Evolutionary conservation across 1,140 invertebrate genomes (phyloP), one percentile per base, ranked within the genome.

Genomic region (Apis laboriosa): DNA sequence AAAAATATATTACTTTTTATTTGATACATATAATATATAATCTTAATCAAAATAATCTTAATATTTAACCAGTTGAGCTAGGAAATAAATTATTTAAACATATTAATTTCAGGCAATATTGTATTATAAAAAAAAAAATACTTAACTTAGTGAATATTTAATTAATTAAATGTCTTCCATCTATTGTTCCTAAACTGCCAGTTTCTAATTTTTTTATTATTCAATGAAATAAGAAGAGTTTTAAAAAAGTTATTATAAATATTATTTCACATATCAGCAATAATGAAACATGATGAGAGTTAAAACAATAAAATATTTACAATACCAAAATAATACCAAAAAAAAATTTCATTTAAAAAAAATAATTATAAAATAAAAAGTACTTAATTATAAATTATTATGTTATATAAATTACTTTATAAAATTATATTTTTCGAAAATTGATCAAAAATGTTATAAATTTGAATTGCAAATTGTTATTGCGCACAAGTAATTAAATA

Each of bases 161-260:
- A 2, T 11, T 1, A 60, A n/a, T 21, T 8, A 7, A 73, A 67
- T 60, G 85, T 86, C 73, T 84, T 80, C 83, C 67, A 81, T 58
- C 0, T 15, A 19, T 72, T 58, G 21, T 73, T 58, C 19, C 56
- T 61, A 61, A 28, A 77, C 74, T 83, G 74, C 61, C 68, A 68
- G 28, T 61, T 60, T 74, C 1, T 66, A 83, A 12, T 11, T 64
- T 64, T 64, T 78, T 1, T 83, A 78, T 3, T 21, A 24, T 51
- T 56, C 19, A 56, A 34, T 24, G 49, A 19, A 72, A 77, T 28
- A 43, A 60, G 19, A 8, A 2, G 19, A 7, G 4, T 55, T 34
- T 58, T 34, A 58, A 5, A 5, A 34, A 12, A n/a, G 2, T 17
- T 24, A 15, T 55, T 21, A 24, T 4, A 12, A 8, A 34, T 12